Base-by-base conservation (phyloP, 1,140 invertebrate genomes). In the Aphaenogaster floridana region DNA sequence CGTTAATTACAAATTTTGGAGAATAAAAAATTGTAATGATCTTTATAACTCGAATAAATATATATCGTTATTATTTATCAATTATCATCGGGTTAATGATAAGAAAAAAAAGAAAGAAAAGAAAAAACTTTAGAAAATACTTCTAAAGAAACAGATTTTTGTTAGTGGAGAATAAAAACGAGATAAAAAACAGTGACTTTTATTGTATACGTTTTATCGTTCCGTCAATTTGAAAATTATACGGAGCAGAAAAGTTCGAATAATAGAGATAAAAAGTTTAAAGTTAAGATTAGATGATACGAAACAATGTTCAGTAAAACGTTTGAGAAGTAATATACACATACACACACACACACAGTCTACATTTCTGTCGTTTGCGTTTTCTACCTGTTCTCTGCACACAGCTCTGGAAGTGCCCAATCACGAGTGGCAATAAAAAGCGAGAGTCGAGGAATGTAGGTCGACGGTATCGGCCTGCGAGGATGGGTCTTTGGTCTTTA, bases 401-500 rank as follows among this genome's bases (percentile, higher is more conserved):
- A 9, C 34, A 54, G 36, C 13, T 39, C 68, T 13, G 54, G 15
- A 59, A 57, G 21, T 61, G 54, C 54, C 69, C 17, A 74, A 84
- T 84, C 69, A 74, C 34, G 64, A 71, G 50, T 54, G 17, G 15
- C 50, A 48, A 72, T 42, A 83, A 57, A 86, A 68, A 86, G 36
- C 68, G 71, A 83, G 68, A 88, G 76, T 87, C 72, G n/a, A 74
- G 77, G 36, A 86, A 91, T 91, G 50, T 85, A 83, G 89, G 89
- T 88, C 86, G 84, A 74, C 48, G 72, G 57, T 69, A 88, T 83
- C 21, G 63, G n/a, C 11, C 69, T 74, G 68, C 36, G 54, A 86
- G 42, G 48, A 64, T 71, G 79, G 72, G 66, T 78, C 66, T 88
- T 86, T 59, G 74, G 85, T 92, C 84, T 86, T 90, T 85, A 78